A percentile compares a stretch with the other conserved stretches of the same genome.
phyloP scores from a whole-genome alignment of 2,113 vertebrate species.

The Craseonycteris thonglongyai region DNA sequence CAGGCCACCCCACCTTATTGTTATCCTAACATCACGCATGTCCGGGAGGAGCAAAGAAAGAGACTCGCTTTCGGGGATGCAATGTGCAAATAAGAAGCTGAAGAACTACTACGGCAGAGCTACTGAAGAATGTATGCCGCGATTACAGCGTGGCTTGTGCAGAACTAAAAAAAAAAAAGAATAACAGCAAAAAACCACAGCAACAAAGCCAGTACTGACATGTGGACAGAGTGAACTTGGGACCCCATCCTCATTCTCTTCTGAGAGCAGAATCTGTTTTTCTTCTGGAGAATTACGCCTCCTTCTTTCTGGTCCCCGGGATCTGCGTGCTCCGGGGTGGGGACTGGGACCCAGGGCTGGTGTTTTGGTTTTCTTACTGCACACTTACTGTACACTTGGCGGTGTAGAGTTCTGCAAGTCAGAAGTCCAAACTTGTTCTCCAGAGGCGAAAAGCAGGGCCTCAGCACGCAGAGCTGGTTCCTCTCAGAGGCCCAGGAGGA shows the following conservation, averaged over 20 bases:
- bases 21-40: not conserved
- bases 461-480: not conserved
- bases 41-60: not conserved
- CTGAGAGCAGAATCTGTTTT: not conserved
- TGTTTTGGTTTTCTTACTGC: not conserved
- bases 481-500: not conserved
- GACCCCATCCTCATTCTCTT: not conserved
- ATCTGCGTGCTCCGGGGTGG: not conserved
- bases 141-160: not conserved
- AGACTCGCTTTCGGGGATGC: not conserved
- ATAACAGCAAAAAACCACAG: not conserved
- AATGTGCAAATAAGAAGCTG: not conserved
- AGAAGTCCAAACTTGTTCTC: not conserved
- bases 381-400: not conserved
- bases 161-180: not conserved
- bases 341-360: not conserved
- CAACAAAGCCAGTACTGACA: not conserved
- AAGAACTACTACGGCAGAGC: not conserved
- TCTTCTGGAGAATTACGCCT: not conserved
- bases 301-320: not conserved
- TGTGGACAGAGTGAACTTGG: accelerated
- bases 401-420: not conserved
- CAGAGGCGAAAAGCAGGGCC: not conserved
- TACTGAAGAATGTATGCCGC: not conserved
- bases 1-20: not conserved